Evolutionary conservation across 2,797 vertebrate genomes (phyloP).

Genomic region (Cichlasoma orientale): DNA sequence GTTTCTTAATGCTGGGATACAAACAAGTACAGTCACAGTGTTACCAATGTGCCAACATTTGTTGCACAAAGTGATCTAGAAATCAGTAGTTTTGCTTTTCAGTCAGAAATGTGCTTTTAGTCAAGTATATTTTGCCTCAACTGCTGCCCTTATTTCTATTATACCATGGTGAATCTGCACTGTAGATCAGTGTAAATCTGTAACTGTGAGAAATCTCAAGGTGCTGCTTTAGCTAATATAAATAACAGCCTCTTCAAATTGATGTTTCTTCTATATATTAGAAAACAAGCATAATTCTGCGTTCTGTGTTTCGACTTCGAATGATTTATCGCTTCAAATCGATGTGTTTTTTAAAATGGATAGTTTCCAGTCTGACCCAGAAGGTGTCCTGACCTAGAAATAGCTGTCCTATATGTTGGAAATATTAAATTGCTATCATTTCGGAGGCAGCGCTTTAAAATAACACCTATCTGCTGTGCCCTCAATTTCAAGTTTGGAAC

Average conservation of each 20-base stretch:
- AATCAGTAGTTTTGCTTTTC: neutral
- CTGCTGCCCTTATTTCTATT: neutral
- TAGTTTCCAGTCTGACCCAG: constrained; percentile 16
- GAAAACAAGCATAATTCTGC: neutral
- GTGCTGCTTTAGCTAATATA: neutral
- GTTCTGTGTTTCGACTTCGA: neutral
- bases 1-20: constrained; percentile 2
- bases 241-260: neutral
- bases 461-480: constrained; percentile 52
- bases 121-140: neutral
- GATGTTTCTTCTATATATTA: neutral
- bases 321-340: constrained; percentile 29
- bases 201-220: neutral
- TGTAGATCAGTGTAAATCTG: neutral
- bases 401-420: constrained; percentile 26
- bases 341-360: constrained; percentile 15
- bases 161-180: too few relatives aligned
- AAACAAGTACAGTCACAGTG: neutral
- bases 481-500: constrained; percentile 56
- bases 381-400: constrained; percentile 41
- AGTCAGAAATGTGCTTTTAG: neutral
- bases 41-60: neutral
- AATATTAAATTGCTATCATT: constrained; percentile 20
- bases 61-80: neutral
- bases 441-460: constrained; percentile 37